These are phyloP conservation scores for Acrocephalus kingi DNA, from an alignment of 2,113 vertebrate species.

Conservation along the genomic window DNA sequence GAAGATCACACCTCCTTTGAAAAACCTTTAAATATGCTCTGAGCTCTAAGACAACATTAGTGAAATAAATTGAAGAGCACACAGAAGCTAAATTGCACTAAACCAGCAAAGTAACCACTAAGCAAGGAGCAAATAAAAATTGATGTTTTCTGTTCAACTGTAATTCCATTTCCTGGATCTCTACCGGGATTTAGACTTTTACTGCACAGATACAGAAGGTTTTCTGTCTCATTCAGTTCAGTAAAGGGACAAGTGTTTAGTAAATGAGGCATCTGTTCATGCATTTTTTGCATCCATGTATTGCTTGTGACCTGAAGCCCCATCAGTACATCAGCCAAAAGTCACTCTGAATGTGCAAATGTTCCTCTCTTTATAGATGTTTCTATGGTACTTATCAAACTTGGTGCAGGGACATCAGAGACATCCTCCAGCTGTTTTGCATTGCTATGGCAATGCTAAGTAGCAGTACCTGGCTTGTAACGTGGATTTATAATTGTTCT, in stretches of 20 bases:
- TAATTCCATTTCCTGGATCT: not conserved
- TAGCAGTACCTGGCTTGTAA: not conserved
- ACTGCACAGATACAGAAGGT: not conserved
- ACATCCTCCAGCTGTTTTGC: not conserved
- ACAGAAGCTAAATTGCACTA: not conserved
- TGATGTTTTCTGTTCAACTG: not conserved
- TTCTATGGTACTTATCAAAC: not conserved
- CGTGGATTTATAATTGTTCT: not conserved
- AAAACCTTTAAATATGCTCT: not conserved
- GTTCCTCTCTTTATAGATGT: not conserved
- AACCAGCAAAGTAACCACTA: not conserved
- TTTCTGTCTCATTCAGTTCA: not conserved
- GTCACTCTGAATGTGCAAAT: not conserved
- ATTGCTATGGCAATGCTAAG: not conserved
- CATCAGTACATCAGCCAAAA: not conserved
- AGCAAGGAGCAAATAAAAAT: not conserved
- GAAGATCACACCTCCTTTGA: not conserved
- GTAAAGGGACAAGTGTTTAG: not conserved
- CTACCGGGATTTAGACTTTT: not conserved
- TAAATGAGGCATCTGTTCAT: not conserved
- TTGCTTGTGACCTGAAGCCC: not conserved
- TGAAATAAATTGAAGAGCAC: not conserved
- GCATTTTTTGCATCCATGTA: not conserved
- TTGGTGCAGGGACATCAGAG: not conserved
- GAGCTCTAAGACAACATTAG: not conserved